Conservation (phyloP, 1,140 invertebrate genomes). For the Bemisia tabaci region DNA sequence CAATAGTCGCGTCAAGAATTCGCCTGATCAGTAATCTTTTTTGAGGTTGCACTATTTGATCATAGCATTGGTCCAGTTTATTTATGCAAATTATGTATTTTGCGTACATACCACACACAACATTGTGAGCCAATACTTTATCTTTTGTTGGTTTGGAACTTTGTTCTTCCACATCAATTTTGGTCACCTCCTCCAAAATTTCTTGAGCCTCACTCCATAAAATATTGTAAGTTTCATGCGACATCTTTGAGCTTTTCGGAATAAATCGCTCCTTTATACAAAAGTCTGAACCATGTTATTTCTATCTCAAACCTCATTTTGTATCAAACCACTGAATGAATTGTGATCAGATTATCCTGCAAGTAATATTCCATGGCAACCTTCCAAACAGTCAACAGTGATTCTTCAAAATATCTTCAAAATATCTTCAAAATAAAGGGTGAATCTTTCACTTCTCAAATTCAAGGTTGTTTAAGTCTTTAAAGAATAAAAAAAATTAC, state of each 20-base stretch:
- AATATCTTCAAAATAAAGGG: too few species aligned
- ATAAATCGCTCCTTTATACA: not conserved
- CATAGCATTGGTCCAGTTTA: constrained; percentile 65
- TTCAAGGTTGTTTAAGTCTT: too few species aligned
- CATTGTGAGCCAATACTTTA: constrained; percentile 38
- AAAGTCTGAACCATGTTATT: not conserved
- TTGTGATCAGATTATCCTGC: too few species aligned
- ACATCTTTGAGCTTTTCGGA: constrained; percentile 43
- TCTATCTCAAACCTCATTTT: too few species aligned
- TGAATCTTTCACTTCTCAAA: too few species aligned
- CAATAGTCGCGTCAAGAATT: constrained; percentile 63
- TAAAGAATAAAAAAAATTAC: too few species aligned
- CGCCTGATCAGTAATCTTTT: constrained; percentile 66
- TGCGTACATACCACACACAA: constrained; percentile 50
- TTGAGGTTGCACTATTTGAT: constrained; percentile 85
- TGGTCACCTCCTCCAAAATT: constrained; percentile 44
- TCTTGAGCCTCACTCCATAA: constrained; percentile 47
- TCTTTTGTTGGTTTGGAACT: constrained; percentile 44
- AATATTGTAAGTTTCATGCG: constrained; percentile 52
- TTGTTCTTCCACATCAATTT: constrained; percentile 45
- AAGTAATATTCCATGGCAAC: too few species aligned
- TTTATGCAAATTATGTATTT: constrained; percentile 66
- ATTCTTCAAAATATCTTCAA: too few species aligned
- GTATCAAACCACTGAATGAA: too few species aligned
- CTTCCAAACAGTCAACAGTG: too few species aligned